Evolutionary conservation across 2,797 vertebrate genomes (phyloP).

Genomic region (Onychomys torridus): DNA sequence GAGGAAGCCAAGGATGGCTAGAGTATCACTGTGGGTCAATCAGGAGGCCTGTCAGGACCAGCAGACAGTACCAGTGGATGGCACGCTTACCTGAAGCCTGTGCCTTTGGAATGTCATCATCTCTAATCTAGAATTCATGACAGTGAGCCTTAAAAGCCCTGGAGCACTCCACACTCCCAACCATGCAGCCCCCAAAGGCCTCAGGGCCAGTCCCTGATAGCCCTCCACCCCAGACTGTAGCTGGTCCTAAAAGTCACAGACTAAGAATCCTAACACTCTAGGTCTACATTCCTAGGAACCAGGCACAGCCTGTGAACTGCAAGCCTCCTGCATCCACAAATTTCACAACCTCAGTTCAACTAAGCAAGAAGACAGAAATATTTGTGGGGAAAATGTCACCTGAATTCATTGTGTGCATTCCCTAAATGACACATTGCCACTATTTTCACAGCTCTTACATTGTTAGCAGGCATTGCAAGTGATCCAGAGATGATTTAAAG

Average conservation of each 20-base stretch:
- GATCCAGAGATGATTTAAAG: neutral
- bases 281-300: neutral
- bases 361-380: neutral
- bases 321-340: neutral
- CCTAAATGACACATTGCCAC: neutral
- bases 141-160: neutral
- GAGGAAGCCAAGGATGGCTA: neutral
- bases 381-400: too few species aligned
- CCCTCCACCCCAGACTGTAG: neutral
- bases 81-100: neutral
- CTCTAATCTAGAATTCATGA: neutral
- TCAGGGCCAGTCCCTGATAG: neutral
- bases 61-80: neutral
- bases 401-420: neutral
- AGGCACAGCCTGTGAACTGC: neutral
- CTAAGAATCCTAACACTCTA: neutral
- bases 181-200: rapidly evolving
- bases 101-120: neutral
- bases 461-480: neutral
- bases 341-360: neutral
- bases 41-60: neutral
- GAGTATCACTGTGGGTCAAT: neutral
- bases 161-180: neutral
- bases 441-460: neutral
- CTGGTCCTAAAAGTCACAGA: neutral